Percentiles rank a stretch among this genome's conserved stretches.
Evolutionary conservation across 2,888 invertebrate genomes (phyloP).

Genomic region (Cryptus armator): DNA sequence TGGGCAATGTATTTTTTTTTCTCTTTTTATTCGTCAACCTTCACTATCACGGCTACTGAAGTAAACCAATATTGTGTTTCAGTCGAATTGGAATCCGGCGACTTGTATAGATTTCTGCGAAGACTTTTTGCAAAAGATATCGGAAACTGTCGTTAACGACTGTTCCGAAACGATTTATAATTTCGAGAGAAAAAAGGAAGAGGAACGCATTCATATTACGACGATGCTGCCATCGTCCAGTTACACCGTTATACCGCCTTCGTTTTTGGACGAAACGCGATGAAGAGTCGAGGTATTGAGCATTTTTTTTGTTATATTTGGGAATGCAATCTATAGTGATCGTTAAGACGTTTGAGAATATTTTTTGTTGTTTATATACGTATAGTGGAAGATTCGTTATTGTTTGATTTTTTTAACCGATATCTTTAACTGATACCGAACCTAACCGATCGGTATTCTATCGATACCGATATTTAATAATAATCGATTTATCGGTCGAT

Average conservation of each 20-base stretch:
- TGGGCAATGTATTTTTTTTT: conserved; percentile 80
- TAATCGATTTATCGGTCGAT: too few relatives aligned
- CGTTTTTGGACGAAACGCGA: background rate
- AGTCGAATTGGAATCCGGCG: conserved; percentile 87
- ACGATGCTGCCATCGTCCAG: conserved; percentile 27
- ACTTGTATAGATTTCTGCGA: conserved; percentile 90
- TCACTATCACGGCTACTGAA: background rate
- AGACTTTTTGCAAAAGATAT: conserved; percentile 87
- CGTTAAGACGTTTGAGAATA: background rate
- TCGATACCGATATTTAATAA: too few relatives aligned
- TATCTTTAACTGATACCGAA: too few relatives aligned
- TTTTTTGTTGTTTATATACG: background rate
- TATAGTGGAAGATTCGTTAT: background rate
- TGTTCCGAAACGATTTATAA: conserved; percentile 75
- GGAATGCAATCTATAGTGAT: background rate
- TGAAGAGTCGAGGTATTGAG: background rate
- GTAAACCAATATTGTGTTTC: conserved; percentile 74
- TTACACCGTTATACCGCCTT: conserved; percentile 4
- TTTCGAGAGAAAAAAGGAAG: conserved; percentile 71
- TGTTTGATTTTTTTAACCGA: too few relatives aligned
- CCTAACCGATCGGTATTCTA: too few relatives aligned
- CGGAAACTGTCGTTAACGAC: conserved; percentile 80
- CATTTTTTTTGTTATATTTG: background rate
- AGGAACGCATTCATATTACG: conserved; percentile 26
- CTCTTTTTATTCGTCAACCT: background rate